Conservation (phyloP, 2,888 invertebrate species). For the Oscheius sp. region DNA sequence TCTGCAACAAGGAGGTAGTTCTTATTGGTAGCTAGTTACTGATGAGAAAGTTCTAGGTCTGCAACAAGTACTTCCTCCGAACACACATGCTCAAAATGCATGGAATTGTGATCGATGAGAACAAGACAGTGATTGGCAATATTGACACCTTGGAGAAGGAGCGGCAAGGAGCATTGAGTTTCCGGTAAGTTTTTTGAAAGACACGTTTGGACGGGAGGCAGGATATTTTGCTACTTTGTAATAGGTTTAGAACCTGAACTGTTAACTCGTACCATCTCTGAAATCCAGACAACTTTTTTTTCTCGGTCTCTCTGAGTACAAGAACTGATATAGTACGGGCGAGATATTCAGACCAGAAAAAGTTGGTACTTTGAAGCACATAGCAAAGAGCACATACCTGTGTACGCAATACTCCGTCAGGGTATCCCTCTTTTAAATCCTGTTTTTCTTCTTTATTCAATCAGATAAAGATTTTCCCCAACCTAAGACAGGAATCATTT, state of each 20-base stretch:
- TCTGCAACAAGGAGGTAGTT: slow-evolving; percentile 72
- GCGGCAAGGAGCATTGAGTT: slow-evolving; percentile 64
- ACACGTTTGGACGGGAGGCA: no score
- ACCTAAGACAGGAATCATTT: slow-evolving; percentile 72
- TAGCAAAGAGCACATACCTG: no score
- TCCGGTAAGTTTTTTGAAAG: slow-evolving; percentile 50
- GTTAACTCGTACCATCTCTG: no score
- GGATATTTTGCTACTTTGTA: no score
- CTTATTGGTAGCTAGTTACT: background rate
- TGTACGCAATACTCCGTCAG: no score
- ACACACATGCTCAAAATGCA: slow-evolving; percentile 88
- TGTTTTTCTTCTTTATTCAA: background rate
- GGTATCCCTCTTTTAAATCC: background rate
- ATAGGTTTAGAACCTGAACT: no score
- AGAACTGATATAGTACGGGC: no score
- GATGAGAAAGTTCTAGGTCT: slow-evolving; percentile 80
- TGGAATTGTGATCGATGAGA: slow-evolving; percentile 75
- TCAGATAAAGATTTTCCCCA: background rate
- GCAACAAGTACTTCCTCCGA: slow-evolving; percentile 99
- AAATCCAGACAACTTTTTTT: no score
- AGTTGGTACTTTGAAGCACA: no score
- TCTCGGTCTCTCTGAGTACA: no score
- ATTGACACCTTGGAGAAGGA: slow-evolving; percentile 72
- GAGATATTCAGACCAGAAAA: no score
- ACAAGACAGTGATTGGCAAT: slow-evolving; percentile 73